These are phyloP conservation scores for Drosophila paranaensis DNA, from an alignment of 2,888 invertebrate species.

Conservation along the genomic window DNA sequence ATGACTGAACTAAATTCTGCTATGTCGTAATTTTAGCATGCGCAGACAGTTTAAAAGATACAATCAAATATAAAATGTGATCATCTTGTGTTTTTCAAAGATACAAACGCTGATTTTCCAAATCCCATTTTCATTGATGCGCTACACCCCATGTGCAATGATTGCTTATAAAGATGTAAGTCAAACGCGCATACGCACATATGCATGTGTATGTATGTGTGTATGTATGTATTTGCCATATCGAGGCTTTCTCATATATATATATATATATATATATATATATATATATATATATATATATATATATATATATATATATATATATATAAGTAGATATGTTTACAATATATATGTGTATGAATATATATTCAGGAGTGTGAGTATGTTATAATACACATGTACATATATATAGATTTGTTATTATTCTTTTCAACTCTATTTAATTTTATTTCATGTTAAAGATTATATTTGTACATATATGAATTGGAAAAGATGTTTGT, in stretches of 20 bases:
- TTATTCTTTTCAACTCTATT: neutral
- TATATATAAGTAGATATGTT: too few species aligned
- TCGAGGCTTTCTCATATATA: neutral
- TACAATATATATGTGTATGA: neutral
- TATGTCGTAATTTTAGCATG: conserved; percentile 9
- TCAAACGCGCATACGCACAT: conserved; percentile 52
- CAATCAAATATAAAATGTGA: conserved; percentile 40
- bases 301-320: too few species aligned
- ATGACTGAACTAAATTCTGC: neutral
- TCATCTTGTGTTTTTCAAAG: conserved; percentile 16
- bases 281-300: neutral
- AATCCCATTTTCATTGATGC: conserved; percentile 1
- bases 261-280: neutral
- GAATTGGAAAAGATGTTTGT: neutral
- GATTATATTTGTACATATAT: neutral
- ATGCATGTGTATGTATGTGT: neutral
- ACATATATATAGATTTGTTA: too few species aligned
- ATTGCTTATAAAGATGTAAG: conserved; percentile 55
- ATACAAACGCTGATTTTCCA: conserved; percentile 7
- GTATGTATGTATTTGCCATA: neutral
- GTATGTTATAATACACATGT: too few species aligned
- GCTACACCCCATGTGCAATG: conserved; percentile 27
- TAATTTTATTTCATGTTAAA: neutral
- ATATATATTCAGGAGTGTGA: neutral
- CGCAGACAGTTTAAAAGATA: conserved; percentile 19